These are phyloP conservation scores for Polypterus bichir DNA, from an alignment of 2,113 vertebrate species.

Conservation along the genomic window DNA sequence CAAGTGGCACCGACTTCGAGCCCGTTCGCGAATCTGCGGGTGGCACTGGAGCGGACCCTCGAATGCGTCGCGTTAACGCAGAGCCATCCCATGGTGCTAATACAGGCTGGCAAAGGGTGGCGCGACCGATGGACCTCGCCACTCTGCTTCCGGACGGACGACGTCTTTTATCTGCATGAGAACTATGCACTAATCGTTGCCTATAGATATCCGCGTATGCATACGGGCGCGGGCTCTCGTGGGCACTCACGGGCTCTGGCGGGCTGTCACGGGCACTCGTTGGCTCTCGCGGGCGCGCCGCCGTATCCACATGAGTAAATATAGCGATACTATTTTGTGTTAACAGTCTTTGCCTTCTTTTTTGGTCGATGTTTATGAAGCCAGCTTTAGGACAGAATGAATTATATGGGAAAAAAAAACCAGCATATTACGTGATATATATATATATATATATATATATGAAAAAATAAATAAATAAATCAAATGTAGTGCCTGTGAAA, in stretches of 20 bases:
- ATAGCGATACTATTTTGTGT: too few species aligned
- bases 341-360: conserved; percentile 80
- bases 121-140: conserved; percentile 68
- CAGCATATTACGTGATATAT: conserved; percentile 96
- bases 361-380: conserved; percentile 70
- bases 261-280: too few species aligned
- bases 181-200: conserved; percentile 87
- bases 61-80: conserved; percentile 41
- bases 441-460: conserved; percentile 9
- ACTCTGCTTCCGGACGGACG: conserved; percentile 84
- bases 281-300: too few species aligned
- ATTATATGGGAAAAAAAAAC: conserved; percentile 71
- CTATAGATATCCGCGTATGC: background rate
- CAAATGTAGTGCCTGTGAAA: conserved; percentile 98
- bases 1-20: too few species aligned
- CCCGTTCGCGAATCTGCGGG: too few species aligned
- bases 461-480: conserved; percentile 26
- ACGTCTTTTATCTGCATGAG: conserved; percentile 92
- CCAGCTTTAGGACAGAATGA: conserved; percentile 84
- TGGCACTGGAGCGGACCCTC: too few species aligned
- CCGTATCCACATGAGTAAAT: too few species aligned
- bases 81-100: conserved; percentile 89
- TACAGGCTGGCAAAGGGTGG: conserved; percentile 66
- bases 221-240: too few species aligned
- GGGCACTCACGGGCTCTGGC: too few species aligned